Percentiles rank a stretch among this genome's conserved stretches.
Conservation (phyloP, 2,113 vertebrate genomes). For the Lepisosteus osseus region DNA sequence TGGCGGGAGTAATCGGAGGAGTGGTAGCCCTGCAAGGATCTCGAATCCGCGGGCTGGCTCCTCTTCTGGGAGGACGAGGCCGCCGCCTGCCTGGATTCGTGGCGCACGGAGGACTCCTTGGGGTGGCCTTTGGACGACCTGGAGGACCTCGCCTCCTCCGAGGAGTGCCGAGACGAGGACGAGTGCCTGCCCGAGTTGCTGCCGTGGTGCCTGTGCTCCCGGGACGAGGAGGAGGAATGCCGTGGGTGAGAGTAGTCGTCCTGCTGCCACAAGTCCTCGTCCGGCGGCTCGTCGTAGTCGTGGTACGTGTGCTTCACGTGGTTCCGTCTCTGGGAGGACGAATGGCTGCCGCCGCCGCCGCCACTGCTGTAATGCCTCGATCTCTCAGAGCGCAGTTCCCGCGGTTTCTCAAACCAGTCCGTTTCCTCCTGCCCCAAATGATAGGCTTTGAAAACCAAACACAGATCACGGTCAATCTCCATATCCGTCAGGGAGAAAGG, state of each 20-base stretch:
- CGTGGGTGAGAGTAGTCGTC: slow-evolving; percentile 80
- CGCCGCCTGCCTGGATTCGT: slow-evolving; percentile 70
- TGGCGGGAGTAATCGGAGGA: slow-evolving; percentile 80
- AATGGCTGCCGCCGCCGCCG: slow-evolving; percentile 60
- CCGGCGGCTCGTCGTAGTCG: slow-evolving; percentile 89
- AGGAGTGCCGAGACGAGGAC: slow-evolving; percentile 75
- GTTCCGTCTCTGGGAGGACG: slow-evolving; percentile 83
- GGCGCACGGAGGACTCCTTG: slow-evolving; percentile 74
- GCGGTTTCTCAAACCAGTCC: slow-evolving; percentile 99
- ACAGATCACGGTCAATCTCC: slow-evolving; percentile 71
- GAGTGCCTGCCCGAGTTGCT: slow-evolving; percentile 81
- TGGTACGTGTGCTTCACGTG: slow-evolving; percentile 90
- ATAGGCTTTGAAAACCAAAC: slow-evolving; percentile 96
- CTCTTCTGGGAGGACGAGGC: slow-evolving; percentile 75
- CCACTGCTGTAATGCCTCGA: slow-evolving; percentile 84
- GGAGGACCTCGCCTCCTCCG: slow-evolving; percentile 76
- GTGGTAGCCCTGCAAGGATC: slow-evolving; percentile 68
- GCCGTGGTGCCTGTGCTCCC: slow-evolving; percentile 86
- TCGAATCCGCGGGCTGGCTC: slow-evolving; percentile 62
- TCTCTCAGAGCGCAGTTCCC: slow-evolving; percentile 87
- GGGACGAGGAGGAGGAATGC: slow-evolving; percentile 72
- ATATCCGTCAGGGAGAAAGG: slow-evolving; percentile 42
- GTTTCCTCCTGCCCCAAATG: slow-evolving; percentile 99
- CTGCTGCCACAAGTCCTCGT: slow-evolving; percentile 83
- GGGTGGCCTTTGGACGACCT: slow-evolving; percentile 81